These are phyloP conservation scores for Atherix ibis DNA, from an alignment of 2,888 invertebrate species.

Conservation along the genomic window DNA sequence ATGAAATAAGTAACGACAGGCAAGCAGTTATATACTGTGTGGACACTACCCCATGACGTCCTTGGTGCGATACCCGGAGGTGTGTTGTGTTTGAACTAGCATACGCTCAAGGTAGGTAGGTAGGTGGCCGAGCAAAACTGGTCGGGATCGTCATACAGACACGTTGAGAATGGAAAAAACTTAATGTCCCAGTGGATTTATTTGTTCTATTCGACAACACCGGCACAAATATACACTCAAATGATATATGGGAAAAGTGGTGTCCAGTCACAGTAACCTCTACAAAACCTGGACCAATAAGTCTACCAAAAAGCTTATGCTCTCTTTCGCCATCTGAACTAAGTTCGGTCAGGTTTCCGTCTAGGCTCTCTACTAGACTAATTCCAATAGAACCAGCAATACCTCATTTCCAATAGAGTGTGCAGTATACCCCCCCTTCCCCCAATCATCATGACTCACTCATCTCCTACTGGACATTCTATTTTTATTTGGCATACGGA, in stretches of 20 bases:
- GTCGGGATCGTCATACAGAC: too few relatives aligned
- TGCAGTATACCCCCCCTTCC: background rate
- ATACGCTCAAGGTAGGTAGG: too few relatives aligned
- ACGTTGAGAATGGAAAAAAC: constrained; percentile 10
- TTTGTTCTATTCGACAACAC: constrained; percentile 12
- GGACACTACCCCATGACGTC: too few relatives aligned
- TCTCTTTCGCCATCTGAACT: background rate
- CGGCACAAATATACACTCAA: constrained; percentile 10
- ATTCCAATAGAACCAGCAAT: background rate
- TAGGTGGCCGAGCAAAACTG: too few relatives aligned
- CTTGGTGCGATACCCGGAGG: constrained; percentile 2
- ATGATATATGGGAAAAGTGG: background rate
- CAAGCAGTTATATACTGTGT: constrained; percentile 3
- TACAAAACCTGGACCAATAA: background rate
- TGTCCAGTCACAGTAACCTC: constrained; percentile 3
- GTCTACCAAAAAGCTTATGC: constrained; percentile 1
- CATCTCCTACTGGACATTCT: background rate
- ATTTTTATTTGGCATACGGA: constrained; percentile 4
- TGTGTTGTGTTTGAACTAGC: too few relatives aligned
- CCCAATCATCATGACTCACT: background rate
- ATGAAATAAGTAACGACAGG: constrained; percentile 13
- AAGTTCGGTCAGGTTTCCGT: background rate
- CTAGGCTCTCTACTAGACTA: constrained; percentile 3
- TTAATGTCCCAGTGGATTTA: constrained; percentile 11
- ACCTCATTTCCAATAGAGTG: background rate